Evolutionary conservation across 1,140 invertebrate genomes (phyloP), one percentile per base, ranked within the genome.

Genomic region (Lordiphosa clarofinis): DNA sequence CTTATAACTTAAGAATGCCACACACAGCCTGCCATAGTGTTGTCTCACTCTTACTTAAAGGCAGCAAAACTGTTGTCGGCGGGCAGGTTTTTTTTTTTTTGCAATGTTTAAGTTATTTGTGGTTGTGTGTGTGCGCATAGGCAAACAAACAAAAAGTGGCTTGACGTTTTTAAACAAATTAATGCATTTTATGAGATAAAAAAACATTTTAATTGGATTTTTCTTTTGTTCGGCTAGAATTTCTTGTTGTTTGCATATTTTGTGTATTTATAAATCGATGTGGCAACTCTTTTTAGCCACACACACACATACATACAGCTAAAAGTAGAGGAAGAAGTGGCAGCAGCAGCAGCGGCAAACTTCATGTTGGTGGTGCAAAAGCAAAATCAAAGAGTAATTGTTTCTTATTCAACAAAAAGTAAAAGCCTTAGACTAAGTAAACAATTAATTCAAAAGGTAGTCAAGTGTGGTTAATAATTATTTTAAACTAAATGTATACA

Each of bases 251-350:
- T 31, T 31, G 28, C 28, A 8, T 31, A 1, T 31, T 43, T 39
- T n/a, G 10, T 15, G 31, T 59, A 54, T 50, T 13, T 50, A 42
- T 58, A 67, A 82, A 44, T 50, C 62, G 36, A 56, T 64, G 63
- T 73, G 76, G 76, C 76, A 82, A 82, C 76, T 49, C 76, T 54
- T 33, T 49, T 10, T 53, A 42, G 47, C 35, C 46, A 56, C 54
- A 79, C 60, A 75, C 59, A 62, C 61, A 76, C 21, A 52, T 39
- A 39, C 33, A 38, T 52, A 37, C 37, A 71, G 73, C 76, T 78
- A 81, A 81, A 79, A 79, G 70, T 56, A 62, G 63, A 55, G 53
- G 49, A 11, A 48, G 46, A 70, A 72, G 72, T 73, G 79, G 75
- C 19, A 19, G 19, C 19, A 19, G 19, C 46, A 81, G 72, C 68